These are phyloP conservation scores for Dendrocincla tyrannina DNA, from an alignment of 2,797 vertebrate species.

Conservation along the genomic window DNA sequence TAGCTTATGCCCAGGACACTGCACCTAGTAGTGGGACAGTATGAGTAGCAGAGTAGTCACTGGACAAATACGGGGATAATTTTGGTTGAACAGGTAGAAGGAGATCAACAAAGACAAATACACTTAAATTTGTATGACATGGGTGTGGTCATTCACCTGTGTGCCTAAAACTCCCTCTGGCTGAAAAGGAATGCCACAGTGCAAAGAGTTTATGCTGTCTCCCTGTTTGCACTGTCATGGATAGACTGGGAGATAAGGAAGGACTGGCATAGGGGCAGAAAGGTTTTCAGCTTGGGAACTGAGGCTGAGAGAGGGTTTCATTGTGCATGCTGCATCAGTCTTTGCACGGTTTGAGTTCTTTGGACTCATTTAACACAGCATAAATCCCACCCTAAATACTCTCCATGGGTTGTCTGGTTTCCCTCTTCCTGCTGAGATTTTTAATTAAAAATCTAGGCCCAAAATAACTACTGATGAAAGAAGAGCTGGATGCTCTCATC, in stretches of 20 bases:
- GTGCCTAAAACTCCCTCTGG: not conserved
- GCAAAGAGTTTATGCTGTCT: not conserved
- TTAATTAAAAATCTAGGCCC: constrained; percentile 53
- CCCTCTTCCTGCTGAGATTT: constrained; percentile 36
- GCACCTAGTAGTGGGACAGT: not conserved
- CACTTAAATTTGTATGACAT: not conserved
- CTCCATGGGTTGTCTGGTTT: constrained; percentile 19
- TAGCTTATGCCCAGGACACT: not conserved
- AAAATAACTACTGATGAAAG: constrained; percentile 14
- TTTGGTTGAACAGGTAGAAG: not conserved
- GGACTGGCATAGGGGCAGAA: not conserved
- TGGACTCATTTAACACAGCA: constrained; percentile 11
- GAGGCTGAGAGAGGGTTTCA: not conserved
- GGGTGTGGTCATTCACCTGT: not conserved
- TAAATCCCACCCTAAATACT: not conserved
- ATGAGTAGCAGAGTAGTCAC: not conserved
- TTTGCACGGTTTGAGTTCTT: not conserved
- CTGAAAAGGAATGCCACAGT: not conserved
- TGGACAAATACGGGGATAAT: not conserved
- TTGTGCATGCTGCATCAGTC: not conserved
- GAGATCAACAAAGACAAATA: not conserved
- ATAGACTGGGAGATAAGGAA: not conserved
- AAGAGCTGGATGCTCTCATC: not conserved
- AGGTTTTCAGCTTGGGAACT: not conserved
- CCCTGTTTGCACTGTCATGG: not conserved